phyloP scores from a whole-genome alignment of 2,797 vertebrate species.

The Fistularia tabacaria region DNA sequence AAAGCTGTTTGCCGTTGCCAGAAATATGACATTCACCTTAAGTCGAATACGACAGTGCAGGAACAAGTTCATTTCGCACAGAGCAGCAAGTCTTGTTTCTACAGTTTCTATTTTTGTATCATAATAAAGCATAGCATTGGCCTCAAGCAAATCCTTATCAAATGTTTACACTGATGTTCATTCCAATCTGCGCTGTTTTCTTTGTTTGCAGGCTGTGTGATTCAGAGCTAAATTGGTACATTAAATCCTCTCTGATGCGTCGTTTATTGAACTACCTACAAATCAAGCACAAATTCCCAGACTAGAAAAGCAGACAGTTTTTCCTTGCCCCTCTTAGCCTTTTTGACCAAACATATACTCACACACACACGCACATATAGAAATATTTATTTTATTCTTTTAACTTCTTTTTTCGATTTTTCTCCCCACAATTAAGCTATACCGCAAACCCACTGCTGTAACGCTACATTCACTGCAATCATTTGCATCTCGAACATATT shows the following conservation, averaged over 20 bases:
- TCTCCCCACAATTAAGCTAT: slow-evolving; percentile 18
- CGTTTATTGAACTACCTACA: slow-evolving; percentile 55
- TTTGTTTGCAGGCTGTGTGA: slow-evolving; percentile 66
- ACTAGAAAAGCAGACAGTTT: slow-evolving; percentile 7
- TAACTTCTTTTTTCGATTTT: slow-evolving; percentile 25
- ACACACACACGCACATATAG: too few species aligned
- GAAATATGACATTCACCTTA: slow-evolving; percentile 46
- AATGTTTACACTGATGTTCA: slow-evolving; percentile 70
- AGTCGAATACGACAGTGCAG: slow-evolving; percentile 29
- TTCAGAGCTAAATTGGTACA: slow-evolving; percentile 67
- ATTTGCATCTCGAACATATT: slow-evolving; percentile 75
- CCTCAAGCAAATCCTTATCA: slow-evolving; percentile 68
- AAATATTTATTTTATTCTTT: slow-evolving; percentile 14
- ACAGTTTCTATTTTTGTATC: slow-evolving; percentile 57
- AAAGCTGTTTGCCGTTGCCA: slow-evolving; percentile 38
- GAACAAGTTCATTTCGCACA: slow-evolving; percentile 35
- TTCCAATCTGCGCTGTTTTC: slow-evolving; percentile 54
- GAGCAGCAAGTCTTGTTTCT: slow-evolving; percentile 35
- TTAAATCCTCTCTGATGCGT: slow-evolving; percentile 64
- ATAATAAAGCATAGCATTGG: slow-evolving; percentile 60
- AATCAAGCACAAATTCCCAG: slow-evolving; percentile 34
- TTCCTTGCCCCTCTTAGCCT: slow-evolving; percentile 1
- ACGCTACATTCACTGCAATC: slow-evolving; percentile 72
- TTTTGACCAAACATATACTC: too few species aligned
- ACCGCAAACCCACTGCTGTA: slow-evolving; percentile 48